Evolutionary conservation across 2,113 vertebrate species (phyloP).

Genomic region (Sinocyclocheilus anophthalmus): DNA sequence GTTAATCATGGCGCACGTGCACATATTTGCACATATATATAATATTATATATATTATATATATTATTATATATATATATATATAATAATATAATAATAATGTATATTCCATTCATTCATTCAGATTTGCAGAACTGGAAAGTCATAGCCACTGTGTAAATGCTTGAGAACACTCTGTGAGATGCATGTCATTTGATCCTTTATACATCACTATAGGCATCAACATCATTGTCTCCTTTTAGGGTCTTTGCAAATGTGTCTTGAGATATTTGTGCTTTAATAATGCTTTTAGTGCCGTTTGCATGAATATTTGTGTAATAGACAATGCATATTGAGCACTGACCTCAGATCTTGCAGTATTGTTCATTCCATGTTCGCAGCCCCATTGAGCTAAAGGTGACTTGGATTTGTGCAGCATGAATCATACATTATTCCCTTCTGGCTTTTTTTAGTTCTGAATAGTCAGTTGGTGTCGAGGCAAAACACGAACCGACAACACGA

Average conservation of each 20-base stretch:
- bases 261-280: background rate
- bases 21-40: no score
- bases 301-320: background rate
- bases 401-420: conserved; percentile 45
- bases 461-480: conserved; percentile 30
- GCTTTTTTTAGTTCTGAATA: conserved; percentile 35
- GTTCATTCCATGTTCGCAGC: conserved; percentile 34
- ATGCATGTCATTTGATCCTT: background rate
- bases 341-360: background rate
- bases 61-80: no score
- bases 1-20: no score
- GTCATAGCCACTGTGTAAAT: no score
- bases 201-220: background rate
- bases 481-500: background rate
- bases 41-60: no score
- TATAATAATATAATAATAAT: no score
- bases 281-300: background rate
- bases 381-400: conserved; percentile 43
- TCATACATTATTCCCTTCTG: conserved; percentile 37
- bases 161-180: background rate
- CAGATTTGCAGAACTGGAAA: no score
- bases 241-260: background rate
- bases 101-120: no score
- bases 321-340: background rate
- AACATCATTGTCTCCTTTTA: background rate